These are phyloP conservation scores for Trissoscelio sp. DNA, from an alignment of 2,888 invertebrate genomes.

Conservation along the genomic window DNA sequence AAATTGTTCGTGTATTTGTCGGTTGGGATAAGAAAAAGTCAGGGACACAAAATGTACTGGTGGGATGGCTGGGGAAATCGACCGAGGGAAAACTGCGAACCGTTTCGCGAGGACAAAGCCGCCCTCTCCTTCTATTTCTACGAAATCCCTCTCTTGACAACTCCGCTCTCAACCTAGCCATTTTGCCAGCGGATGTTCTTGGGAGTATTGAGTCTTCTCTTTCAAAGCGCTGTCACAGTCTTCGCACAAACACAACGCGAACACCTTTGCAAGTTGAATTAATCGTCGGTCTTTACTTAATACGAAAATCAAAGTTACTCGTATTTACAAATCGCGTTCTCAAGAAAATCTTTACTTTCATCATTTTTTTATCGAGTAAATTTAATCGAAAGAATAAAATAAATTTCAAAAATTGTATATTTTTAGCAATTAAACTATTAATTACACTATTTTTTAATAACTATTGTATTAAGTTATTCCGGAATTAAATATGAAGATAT, in stretches of 20 bases:
- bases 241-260: slow-evolving; percentile 49
- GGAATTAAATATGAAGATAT: too few relatives aligned
- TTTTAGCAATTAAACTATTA: too few relatives aligned
- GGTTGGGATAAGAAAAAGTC: slow-evolving; percentile 32
- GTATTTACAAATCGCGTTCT: slow-evolving; percentile 5
- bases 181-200: slow-evolving; percentile 74
- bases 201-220: slow-evolving; percentile 69
- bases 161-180: slow-evolving; percentile 62
- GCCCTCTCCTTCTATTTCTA: slow-evolving; percentile 59
- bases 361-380: not conserved
- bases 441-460: too few relatives aligned
- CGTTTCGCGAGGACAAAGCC: slow-evolving; percentile 76
- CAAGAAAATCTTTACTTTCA: not conserved
- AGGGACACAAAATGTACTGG: slow-evolving; percentile 72
- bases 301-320: slow-evolving; percentile 32
- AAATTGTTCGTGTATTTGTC: slow-evolving; percentile 40
- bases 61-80: slow-evolving; percentile 67
- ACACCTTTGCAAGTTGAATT: slow-evolving; percentile 58
- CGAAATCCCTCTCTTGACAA: slow-evolving; percentile 64
- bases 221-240: slow-evolving; percentile 57
- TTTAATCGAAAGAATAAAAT: not conserved
- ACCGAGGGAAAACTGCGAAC: slow-evolving; percentile 76
- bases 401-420: not conserved
- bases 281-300: slow-evolving; percentile 19
- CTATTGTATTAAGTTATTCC: too few relatives aligned